phyloP scores from a whole-genome alignment of 2,888 invertebrate species.

The Augochlorella aurata region DNA sequence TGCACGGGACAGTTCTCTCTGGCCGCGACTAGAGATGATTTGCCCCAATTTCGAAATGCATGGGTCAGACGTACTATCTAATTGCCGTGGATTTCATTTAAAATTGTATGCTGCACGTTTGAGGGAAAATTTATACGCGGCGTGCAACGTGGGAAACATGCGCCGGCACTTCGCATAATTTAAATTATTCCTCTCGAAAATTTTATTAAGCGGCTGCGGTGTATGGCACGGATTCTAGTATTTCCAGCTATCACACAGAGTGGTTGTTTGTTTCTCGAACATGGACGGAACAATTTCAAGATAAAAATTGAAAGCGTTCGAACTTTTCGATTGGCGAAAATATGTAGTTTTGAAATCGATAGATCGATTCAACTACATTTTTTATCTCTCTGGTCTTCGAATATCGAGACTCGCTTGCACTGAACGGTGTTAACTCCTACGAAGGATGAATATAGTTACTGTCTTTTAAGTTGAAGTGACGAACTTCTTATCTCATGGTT shows the following conservation, averaged over 20 bases:
- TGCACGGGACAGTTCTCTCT: slow-evolving; percentile 23
- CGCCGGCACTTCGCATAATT: background rate
- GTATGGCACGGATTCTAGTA: background rate
- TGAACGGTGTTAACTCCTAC: no score
- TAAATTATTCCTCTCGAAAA: background rate
- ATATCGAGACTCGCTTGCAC: no score
- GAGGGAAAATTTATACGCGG: background rate
- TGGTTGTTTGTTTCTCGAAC: background rate
- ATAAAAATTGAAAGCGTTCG: background rate
- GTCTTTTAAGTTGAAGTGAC: background rate
- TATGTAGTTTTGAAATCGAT: no score
- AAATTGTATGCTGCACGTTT: slow-evolving; percentile 27
- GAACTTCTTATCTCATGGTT: background rate
- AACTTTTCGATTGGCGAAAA: background rate
- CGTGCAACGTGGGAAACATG: background rate
- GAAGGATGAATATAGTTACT: background rate
- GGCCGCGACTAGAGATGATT: slow-evolving; percentile 24
- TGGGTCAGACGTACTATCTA: slow-evolving; percentile 13
- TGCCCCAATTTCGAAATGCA: slow-evolving; percentile 34
- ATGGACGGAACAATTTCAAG: background rate
- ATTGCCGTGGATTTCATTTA: slow-evolving; percentile 29
- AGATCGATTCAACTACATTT: no score
- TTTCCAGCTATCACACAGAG: background rate
- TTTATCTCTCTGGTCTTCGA: no score
- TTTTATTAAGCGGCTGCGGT: background rate